Evolutionary conservation across 2,113 vertebrate species (phyloP), one percentile per base, ranked within the genome.

Genomic region (Noctilio leporinus): DNA sequence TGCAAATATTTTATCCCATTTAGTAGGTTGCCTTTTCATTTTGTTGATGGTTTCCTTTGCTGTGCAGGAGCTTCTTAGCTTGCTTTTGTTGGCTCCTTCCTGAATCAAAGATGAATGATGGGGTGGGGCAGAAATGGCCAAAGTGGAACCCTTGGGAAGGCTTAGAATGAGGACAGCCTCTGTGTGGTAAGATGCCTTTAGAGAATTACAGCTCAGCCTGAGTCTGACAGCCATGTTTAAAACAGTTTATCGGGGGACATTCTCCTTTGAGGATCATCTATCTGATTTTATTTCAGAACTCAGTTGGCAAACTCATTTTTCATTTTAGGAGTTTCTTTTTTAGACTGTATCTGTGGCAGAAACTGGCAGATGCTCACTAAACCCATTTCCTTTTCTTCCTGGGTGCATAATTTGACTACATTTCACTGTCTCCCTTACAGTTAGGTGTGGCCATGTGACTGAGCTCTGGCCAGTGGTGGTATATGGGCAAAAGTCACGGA

Each of bases 271-370:
- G 70, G 83, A 33, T 70, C 22, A 35, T 38, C 38, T 33, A 59
- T 89, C 51, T 95, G 85, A 81, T 64, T 96, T 89, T 89, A 65
- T 81, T 85, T 30, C 17, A 88, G 78, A 69, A 67, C 84, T 92
- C n/a, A 40, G n/a, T 47, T 69, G 94, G 84, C 49, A 92, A 91
- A 89, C 81, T 20, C 69, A 45, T 51, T 70, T 81, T 91, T 69
- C 33, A 81, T 92, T 94, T 92, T 64, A 89, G 28, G 84, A 85
- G 86, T 45, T 70, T 76, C 30, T 62, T 11, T 62, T 17, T 30
- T 47, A 85, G 64, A 67, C 17, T 33, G 30, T 45, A 69, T 69
- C 45, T 75, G 19, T 85, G 76, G 28, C 30, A 73, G 83, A 65
- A 73, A 87, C n/a, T 93, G 82, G 78, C 45, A 86, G 40, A 35